Evolutionary conservation across 92 coral and sea anemone genomes (phyloP).

Genomic region (Pocillopora grandis): DNA sequence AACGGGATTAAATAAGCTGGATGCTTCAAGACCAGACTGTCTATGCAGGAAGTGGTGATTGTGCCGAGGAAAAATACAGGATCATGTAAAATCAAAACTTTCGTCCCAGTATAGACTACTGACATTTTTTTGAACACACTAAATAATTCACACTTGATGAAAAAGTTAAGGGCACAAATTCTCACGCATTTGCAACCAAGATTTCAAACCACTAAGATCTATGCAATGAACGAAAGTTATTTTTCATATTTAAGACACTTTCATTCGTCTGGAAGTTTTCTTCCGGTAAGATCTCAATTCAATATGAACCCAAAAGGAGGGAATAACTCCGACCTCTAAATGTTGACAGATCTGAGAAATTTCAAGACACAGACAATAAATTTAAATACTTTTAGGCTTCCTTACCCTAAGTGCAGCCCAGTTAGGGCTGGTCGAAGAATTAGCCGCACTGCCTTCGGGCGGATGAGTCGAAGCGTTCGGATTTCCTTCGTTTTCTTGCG

Average conservation of each 20-base stretch:
- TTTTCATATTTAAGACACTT: no score
- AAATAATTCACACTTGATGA: no score
- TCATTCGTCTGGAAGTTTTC: no score
- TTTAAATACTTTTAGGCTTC: not conserved
- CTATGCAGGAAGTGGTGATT: not conserved
- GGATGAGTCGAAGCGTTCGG: not conserved
- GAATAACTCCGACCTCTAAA: not conserved
- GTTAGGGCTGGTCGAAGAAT: conserved; percentile 25
- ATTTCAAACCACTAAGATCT: no score
- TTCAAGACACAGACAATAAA: not conserved
- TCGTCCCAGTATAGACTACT: no score
- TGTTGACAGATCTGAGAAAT: conserved; percentile 3
- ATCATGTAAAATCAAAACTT: not conserved
- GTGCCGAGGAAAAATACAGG: not conserved
- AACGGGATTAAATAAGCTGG: not conserved
- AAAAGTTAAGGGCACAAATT: no score
- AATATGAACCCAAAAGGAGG: no score
- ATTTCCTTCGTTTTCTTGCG: conserved; percentile 41
- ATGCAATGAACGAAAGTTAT: no score
- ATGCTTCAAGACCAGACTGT: not conserved
- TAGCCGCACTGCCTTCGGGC: not conserved
- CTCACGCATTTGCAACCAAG: no score
- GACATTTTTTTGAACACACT: no score
- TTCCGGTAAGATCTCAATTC: no score
- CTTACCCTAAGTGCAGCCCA: conserved; percentile 65